Percentiles rank a stretch among this genome's conserved stretches.
These are phyloP conservation scores for Drosophila serrata DNA, from an alignment of 1,140 invertebrate species.

Conservation along the genomic window DNA sequence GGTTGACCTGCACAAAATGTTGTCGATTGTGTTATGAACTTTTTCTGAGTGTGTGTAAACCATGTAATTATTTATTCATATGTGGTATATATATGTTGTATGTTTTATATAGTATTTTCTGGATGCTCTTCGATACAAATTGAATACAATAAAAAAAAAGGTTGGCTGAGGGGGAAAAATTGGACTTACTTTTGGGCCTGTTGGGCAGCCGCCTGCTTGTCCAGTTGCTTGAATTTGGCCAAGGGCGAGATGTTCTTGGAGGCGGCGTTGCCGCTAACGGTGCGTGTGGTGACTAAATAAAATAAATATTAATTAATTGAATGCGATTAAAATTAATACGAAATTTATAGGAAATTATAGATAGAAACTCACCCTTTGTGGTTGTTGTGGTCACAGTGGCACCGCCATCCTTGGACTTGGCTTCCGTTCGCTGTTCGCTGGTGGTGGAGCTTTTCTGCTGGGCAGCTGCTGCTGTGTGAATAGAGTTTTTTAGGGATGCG, in stretches of 20 bases:
- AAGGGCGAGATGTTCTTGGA: conserved; percentile 92
- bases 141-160: background rate
- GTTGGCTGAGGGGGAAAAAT: background rate
- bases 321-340: background rate
- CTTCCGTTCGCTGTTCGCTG: conserved; percentile 79
- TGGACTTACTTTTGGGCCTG: conserved; percentile 90
- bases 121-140: conserved; percentile 10
- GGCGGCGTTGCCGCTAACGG: conserved; percentile 87
- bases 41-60: conserved; percentile 5
- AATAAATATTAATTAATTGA: background rate
- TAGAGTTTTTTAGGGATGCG: conserved; percentile 69
- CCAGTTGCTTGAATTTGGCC: conserved; percentile 95
- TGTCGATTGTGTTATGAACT: background rate
- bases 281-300: conserved; percentile 87
- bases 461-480: conserved; percentile 77
- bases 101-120: conserved; percentile 2
- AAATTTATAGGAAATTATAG: background rate
- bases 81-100: conserved; percentile 2
- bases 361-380: conserved; percentile 69
- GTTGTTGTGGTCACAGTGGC: conserved; percentile 83
- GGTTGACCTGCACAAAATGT: conserved; percentile 19
- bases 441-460: conserved; percentile 79
- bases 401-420: conserved; percentile 83
- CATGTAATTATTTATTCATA: conserved; percentile 2
- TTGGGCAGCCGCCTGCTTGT: conserved; percentile 91